Base-by-base conservation (phyloP, 2,888 invertebrate genomes). In the Marasmarcha lunaedactyla region DNA sequence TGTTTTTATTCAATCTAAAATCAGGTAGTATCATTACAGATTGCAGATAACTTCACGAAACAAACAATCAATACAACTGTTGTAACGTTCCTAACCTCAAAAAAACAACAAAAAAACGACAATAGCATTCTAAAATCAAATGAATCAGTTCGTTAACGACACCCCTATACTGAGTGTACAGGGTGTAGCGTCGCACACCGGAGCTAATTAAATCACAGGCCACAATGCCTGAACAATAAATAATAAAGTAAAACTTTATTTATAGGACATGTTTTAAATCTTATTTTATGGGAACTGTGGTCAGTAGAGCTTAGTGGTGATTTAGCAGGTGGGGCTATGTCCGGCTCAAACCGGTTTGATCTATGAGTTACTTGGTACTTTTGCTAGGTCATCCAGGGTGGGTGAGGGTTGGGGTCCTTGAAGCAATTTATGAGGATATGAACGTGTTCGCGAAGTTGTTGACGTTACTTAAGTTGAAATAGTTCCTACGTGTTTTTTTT, bases 281-380 rank as follows among this genome's bases (percentile, higher is more conserved):
- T 74, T 70, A 76, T 79, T 81, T 79, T 83, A 83, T 83, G 81
- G 81, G 81, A 81, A 81, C 71, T 77, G 78, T 38, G 63, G 62
- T 62, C 49, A 52, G 41, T 44, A 49, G 42, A 59, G 69, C 69
- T 74, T 71, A 73, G 64, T 63, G 63, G 64, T 57, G 57, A 63
- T 63, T 70, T 66, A 60, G 71, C 72, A 71, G 69, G 60, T 61
- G 59, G 55, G 58, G 55, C 48, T 41, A 34, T 39, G 50, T 49
- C 59, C 52, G 54, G 55, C 55, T 52, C 47, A 20, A 20, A 20
- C 20, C 41, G 44, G 48, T 45, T 46, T 47, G 46, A 49, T 57
- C 55, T 57, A 59, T 58, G 53, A 62, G 49, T 47, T 50, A 15
- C 12, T 38, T 52, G 51, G 48, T 50, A 47, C 52, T 55, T 57